Conservation (phyloP, 2,113 vertebrate species). For the Isichthys henryi region DNA sequence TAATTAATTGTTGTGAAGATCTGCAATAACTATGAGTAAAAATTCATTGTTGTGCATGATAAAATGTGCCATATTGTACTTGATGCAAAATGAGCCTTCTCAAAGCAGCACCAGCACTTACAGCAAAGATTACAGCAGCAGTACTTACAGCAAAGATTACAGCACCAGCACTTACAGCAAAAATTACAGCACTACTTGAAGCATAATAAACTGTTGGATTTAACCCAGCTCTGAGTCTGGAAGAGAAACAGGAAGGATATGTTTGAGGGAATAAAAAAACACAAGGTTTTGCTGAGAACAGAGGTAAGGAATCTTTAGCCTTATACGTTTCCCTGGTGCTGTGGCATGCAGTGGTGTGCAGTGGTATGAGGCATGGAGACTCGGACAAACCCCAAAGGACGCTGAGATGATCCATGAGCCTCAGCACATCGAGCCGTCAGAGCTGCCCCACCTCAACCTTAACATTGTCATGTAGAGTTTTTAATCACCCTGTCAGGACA, state of each 20-base stretch:
- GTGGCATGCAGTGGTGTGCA: background rate
- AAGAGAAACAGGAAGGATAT: background rate
- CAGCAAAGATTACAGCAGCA: no score
- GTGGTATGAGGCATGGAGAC: background rate
- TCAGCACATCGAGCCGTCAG: background rate
- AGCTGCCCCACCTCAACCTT: no score
- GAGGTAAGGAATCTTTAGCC: background rate
- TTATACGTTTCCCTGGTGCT: background rate
- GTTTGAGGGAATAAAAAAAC: background rate
- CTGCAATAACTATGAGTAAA: no score
- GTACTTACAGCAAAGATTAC: no score
- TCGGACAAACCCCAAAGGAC: background rate
- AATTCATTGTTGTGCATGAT: background rate
- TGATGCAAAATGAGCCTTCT: background rate
- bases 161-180: no score
- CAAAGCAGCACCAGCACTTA: background rate
- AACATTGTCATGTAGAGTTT: background rate
- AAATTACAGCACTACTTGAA: background rate
- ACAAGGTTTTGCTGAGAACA: background rate
- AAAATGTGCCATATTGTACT: background rate
- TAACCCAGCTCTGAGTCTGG: background rate
- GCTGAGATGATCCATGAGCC: background rate
- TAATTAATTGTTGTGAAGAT: no score
- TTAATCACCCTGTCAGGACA: background rate
- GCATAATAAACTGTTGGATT: background rate